Evolutionary conservation across 1,140 invertebrate species (phyloP).

Genomic region (Ditylenchus dipsaci): DNA sequence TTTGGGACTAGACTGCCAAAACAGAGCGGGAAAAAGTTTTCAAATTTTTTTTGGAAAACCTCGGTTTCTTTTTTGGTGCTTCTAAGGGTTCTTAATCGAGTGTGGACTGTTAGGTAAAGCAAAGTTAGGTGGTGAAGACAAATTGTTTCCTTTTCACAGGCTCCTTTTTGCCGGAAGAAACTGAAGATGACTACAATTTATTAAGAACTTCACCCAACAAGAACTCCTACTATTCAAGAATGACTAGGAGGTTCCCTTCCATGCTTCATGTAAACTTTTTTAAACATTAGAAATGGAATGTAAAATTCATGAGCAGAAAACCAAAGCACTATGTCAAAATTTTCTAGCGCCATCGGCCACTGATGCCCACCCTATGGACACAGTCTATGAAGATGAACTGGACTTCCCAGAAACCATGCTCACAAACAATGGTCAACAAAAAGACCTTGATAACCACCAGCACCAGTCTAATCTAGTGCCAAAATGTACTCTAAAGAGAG

Average conservation of each 20-base stretch:
- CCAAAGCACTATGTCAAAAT: too few species aligned
- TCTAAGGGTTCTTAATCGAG: too few species aligned
- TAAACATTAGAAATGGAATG: too few species aligned
- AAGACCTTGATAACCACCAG: neutral
- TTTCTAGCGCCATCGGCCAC: neutral
- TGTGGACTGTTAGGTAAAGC: too few species aligned
- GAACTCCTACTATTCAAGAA: neutral
- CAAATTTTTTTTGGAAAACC: too few species aligned
- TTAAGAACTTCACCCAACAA: neutral
- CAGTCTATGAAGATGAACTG: neutral
- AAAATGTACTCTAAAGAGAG: neutral
- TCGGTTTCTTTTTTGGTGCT: too few species aligned
- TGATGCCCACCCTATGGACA: neutral
- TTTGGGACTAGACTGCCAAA: too few species aligned
- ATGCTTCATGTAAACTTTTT: neutral
- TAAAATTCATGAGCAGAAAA: too few species aligned
- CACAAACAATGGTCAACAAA: neutral
- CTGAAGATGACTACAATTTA: neutral
- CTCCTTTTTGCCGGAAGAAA: neutral
- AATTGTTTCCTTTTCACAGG: neutral
- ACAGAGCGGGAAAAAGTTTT: too few species aligned
- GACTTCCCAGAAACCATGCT: neutral
- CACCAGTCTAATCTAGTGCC: neutral
- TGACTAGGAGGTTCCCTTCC: neutral
- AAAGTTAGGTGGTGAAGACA: too few species aligned